Evolutionary conservation across 2,797 vertebrate species (phyloP).

Genomic region (Myotis findleyi): DNA sequence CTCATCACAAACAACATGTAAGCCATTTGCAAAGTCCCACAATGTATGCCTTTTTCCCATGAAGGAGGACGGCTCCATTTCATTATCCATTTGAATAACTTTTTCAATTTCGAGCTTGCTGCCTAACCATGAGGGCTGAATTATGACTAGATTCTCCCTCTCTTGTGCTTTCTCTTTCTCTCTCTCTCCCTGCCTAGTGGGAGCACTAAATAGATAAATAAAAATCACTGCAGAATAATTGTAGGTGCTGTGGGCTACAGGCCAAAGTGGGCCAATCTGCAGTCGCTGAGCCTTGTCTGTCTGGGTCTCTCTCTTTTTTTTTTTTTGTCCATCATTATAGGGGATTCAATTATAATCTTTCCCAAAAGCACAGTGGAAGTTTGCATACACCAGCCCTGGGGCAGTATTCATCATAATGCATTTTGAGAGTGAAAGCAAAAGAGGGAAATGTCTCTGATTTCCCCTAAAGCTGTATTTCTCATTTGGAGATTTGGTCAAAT

Average conservation of each 20-base stretch:
- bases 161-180: slow-evolving; percentile 60
- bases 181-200: slow-evolving; percentile 78
- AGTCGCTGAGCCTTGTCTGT: slow-evolving; percentile 82
- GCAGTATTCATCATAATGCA: slow-evolving; percentile 85
- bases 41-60: slow-evolving; percentile 76
- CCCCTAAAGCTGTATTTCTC: slow-evolving; percentile 84
- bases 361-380: slow-evolving; percentile 84
- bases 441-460: slow-evolving; percentile 69
- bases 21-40: slow-evolving; percentile 68
- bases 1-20: slow-evolving; percentile 61
- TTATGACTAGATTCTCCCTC: slow-evolving; percentile 81
- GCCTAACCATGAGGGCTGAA: slow-evolving; percentile 83
- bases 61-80: slow-evolving; percentile 79
- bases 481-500: slow-evolving; percentile 84
- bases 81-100: slow-evolving; percentile 86
- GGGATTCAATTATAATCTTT: slow-evolving; percentile 88
- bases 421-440: slow-evolving; percentile 86
- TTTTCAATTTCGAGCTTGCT: slow-evolving; percentile 84
- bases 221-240: slow-evolving; percentile 85
- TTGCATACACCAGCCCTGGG: slow-evolving; percentile 86
- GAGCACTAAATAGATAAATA: slow-evolving; percentile 87
- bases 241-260: slow-evolving; percentile 85
- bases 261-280: slow-evolving; percentile 81
- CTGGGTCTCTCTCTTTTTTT: slow-evolving; percentile 66
- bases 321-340: slow-evolving; percentile 83